Evolutionary conservation across 2,888 invertebrate genomes (phyloP).

Genomic region (Drosophila atripex): DNA sequence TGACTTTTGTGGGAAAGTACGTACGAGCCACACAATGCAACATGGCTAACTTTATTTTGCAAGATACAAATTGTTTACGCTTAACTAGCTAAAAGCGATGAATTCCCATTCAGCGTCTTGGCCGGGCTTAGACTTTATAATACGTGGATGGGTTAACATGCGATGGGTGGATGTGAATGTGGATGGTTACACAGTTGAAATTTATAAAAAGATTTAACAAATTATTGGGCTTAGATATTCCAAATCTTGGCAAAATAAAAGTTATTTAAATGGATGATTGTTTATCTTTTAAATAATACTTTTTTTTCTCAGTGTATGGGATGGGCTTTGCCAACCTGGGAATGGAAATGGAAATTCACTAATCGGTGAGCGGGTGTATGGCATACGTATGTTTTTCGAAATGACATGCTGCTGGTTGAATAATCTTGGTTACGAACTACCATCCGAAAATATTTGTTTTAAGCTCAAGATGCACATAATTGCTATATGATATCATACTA

Average conservation of each 20-base stretch:
- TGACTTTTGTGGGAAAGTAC: constrained; percentile 42
- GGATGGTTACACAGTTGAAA: constrained; percentile 5
- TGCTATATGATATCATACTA: constrained; percentile 9
- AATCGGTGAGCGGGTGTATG: constrained; percentile 42
- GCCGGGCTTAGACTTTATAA: constrained; percentile 37
- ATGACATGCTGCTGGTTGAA: constrained; percentile 42
- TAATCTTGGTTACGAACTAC: constrained; percentile 10
- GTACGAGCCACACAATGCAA: constrained; percentile 39
- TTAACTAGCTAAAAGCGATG: constrained; percentile 50
- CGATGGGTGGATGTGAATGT: constrained; percentile 35
- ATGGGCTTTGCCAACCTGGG: constrained; percentile 12
- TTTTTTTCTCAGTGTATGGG: constrained; percentile 21
- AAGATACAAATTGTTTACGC: constrained; percentile 60
- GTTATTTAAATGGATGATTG: not conserved
- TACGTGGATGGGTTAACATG: constrained; percentile 26
- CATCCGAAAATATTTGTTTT: constrained; percentile 17
- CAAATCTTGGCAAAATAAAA: not conserved
- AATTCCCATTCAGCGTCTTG: constrained; percentile 21
- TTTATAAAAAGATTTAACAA: not conserved
- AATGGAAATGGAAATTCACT: constrained; percentile 23
- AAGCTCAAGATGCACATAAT: constrained; percentile 11
- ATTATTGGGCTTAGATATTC: not conserved
- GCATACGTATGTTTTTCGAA: constrained; percentile 37
- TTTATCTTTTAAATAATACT: not conserved
- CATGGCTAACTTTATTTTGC: constrained; percentile 60